Evolutionary conservation across 2,797 vertebrate species (phyloP).

Genomic region (Pteropus rufus): DNA sequence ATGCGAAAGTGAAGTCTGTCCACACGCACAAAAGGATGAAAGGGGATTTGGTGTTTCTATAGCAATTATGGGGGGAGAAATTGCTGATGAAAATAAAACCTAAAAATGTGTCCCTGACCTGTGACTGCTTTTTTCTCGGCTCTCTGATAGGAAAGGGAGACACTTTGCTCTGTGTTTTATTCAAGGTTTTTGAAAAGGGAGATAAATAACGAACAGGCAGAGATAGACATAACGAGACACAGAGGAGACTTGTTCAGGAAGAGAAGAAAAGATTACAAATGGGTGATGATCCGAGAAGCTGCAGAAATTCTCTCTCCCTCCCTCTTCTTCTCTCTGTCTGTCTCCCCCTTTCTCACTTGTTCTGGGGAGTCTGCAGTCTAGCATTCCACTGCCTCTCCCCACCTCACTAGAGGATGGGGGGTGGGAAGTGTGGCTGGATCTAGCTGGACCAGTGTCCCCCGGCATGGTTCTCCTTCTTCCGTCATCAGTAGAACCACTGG

Average conservation of each 20-base stretch:
- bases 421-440: not conserved
- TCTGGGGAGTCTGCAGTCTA: not conserved
- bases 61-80: slow-evolving; percentile 44
- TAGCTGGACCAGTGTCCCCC: not conserved
- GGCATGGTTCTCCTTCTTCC: not conserved
- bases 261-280: not conserved
- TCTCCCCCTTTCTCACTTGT: not conserved
- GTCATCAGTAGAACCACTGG: not conserved
- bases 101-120: slow-evolving; percentile 23
- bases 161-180: slow-evolving; percentile 9
- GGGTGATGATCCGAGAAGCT: not conserved
- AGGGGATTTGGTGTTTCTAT: slow-evolving; percentile 63
- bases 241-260: not conserved
- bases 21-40: not conserved
- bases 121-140: slow-evolving; percentile 46
- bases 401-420: not conserved
- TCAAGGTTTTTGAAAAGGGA: slow-evolving; percentile 23
- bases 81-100: slow-evolving; percentile 46
- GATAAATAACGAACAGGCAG: slow-evolving; percentile 31
- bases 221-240: not conserved
- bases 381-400: rapidly evolving
- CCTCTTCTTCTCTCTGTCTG: no score
- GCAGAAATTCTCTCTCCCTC: not conserved
- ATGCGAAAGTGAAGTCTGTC: not conserved
- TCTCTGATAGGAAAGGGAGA: slow-evolving; percentile 1